phyloP scores from a whole-genome alignment of 1,140 invertebrate species.

The Paralvinella palmiformis region DNA sequence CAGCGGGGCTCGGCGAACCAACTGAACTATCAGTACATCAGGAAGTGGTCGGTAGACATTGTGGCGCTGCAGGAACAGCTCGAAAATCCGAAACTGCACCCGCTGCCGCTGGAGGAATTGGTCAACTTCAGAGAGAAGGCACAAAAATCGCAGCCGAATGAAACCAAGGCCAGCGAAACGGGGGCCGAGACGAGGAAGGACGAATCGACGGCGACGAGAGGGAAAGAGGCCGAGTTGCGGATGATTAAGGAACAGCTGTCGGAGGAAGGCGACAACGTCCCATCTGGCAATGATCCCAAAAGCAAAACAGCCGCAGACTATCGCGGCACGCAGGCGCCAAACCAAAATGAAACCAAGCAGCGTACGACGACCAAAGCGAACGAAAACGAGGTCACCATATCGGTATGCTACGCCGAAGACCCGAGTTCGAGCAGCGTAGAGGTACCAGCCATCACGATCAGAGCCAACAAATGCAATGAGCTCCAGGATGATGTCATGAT shows the following conservation, averaged over 20 bases:
- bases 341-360: too few species aligned
- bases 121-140: not conserved
- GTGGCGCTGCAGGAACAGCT: constrained; percentile 44
- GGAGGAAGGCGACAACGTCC: not conserved
- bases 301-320: too few species aligned
- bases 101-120: not conserved
- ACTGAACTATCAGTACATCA: constrained; percentile 41
- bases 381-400: too few species aligned
- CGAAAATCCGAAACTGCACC: constrained; percentile 38
- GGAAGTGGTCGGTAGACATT: constrained; percentile 48
- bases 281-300: too few species aligned
- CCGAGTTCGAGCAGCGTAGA: too few species aligned
- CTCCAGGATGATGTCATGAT: too few species aligned
- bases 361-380: too few species aligned
- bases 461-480: too few species aligned
- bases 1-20: not conserved
- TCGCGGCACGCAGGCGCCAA: too few species aligned
- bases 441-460: too few species aligned
- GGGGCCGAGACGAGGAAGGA: not conserved
- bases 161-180: not conserved
- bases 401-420: too few species aligned
- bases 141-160: not conserved
- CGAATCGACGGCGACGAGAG: not conserved
- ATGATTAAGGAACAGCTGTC: not conserved
- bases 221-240: not conserved